phyloP scores from a whole-genome alignment of 2,797 vertebrate genomes.

The Anableps anableps region DNA sequence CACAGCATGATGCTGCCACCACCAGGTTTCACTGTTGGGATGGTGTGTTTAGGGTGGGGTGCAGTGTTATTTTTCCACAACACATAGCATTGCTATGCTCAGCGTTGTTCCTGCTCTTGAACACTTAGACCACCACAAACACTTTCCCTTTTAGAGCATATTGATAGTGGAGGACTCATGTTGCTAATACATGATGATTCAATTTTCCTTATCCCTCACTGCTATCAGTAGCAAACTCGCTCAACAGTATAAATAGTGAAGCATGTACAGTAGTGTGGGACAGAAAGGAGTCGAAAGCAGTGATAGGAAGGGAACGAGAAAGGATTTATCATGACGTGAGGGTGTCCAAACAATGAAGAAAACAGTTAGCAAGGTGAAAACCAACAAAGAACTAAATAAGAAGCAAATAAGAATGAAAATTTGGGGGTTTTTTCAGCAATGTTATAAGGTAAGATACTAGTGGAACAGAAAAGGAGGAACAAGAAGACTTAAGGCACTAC shows the following conservation, averaged over 20 bases:
- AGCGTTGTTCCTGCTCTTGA: slow-evolving; percentile 3
- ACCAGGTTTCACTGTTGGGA: neutral
- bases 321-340: slow-evolving; percentile 69
- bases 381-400: slow-evolving; percentile 48
- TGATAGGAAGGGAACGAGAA: slow-evolving; percentile 65
- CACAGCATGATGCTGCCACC: slow-evolving; percentile 4
- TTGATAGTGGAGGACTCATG: slow-evolving; percentile 51
- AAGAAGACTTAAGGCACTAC: slow-evolving; percentile 45
- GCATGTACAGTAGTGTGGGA: slow-evolving; percentile 66
- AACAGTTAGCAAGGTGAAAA: slow-evolving; percentile 46
- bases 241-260: slow-evolving; percentile 77
- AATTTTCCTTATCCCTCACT: slow-evolving; percentile 66
- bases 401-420: slow-evolving; percentile 19
- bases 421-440: neutral
- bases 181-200: slow-evolving; percentile 71
- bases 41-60: neutral
- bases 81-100: neutral
- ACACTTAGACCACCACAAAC: slow-evolving; percentile 35
- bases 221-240: slow-evolving; percentile 71
- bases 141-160: slow-evolving; percentile 39
- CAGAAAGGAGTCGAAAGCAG: slow-evolving; percentile 70
- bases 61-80: neutral
- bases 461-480: slow-evolving; percentile 62
- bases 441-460: slow-evolving; percentile 19
- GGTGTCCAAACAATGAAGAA: slow-evolving; percentile 66